Base-by-base conservation (phyloP, 2,888 invertebrate genomes). In the Ornithoptera priamus region DNA sequence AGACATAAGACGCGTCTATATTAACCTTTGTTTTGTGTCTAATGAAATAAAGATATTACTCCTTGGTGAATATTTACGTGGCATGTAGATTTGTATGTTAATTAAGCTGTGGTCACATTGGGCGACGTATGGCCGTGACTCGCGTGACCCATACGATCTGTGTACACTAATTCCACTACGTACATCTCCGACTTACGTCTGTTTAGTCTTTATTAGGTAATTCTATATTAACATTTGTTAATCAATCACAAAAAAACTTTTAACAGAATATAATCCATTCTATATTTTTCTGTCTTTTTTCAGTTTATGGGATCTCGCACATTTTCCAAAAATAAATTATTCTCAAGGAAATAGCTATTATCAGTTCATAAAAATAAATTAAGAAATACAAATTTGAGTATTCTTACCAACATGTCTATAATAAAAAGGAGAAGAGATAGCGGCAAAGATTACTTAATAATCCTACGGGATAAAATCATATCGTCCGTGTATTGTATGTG, bases 151-250 rank as follows among this genome's bases (percentile, higher is more conserved):
- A 76, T 73, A 78, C 75, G 78, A 80, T 80, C 82, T 80, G 80
- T 80, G 81, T 78, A 75, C 80, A 78, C 79, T 81, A 83, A 84
- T 85, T 84, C 84, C 80, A 82, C 71, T 77, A 72, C 78, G 79
- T 75, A 73, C 72, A 74, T 72, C 76, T 78, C 75, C 81, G 80
- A 82, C 82, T 82, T 82, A 78, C 78, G 76, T 77, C 78, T 77
- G 65, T 62, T 67, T 65, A 65, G 71, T 62, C 56, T 67, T 62
- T 59, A 68, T 50, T 60, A 39, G 53, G 50, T 70, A 30, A 63
- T 62, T 50, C 62, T n/a, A 7, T n/a, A 50, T n/a, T 53, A 7
- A n/a, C 5, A 5, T 53, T n/a, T 53, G 53, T 6, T 6, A 50
- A 17, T 22, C 22, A 50, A 18, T 17, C 10, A 50, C 18, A 53